Conservation (phyloP, 2,888 invertebrate genomes). For the Lobophora halterata region DNA sequence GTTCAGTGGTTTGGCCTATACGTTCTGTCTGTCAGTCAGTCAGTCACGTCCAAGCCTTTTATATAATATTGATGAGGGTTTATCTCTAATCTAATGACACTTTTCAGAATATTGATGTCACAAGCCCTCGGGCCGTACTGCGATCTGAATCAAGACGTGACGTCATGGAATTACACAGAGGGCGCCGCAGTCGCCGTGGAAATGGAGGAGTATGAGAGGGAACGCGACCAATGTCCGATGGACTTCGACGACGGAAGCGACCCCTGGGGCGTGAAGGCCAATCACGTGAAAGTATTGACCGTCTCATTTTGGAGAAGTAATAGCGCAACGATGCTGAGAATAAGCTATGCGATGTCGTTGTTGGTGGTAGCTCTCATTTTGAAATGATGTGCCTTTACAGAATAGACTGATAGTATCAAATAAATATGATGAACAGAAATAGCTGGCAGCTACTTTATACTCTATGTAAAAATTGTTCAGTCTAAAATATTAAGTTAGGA, state of each 20-base stretch:
- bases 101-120: conserved; percentile 82
- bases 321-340: conserved; percentile 36
- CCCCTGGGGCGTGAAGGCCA: conserved; percentile 89
- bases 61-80: too few relatives aligned
- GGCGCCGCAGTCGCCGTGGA: conserved; percentile 96
- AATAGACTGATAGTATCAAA: conserved; percentile 24
- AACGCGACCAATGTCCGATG: conserved; percentile 98
- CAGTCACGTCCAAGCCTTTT: too few relatives aligned
- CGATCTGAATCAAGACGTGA: conserved; percentile 93
- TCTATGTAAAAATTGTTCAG: too few relatives aligned
- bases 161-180: conserved; percentile 92
- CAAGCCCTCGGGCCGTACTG: conserved; percentile 95
- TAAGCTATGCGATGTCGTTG: conserved; percentile 40
- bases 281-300: conserved; percentile 85
- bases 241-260: conserved; percentile 96
- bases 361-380: conserved; percentile 38
- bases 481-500: too few relatives aligned
- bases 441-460: too few relatives aligned
- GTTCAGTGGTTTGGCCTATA: too few relatives aligned
- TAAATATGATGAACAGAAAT: not conserved
- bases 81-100: too few relatives aligned
- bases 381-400: conserved; percentile 34
- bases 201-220: conserved; percentile 95
- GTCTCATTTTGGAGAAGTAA: conserved; percentile 66
- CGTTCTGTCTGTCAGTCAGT: too few relatives aligned